Conservation (phyloP, 2,797 vertebrate genomes). For the Choloepus didactylus region DNA sequence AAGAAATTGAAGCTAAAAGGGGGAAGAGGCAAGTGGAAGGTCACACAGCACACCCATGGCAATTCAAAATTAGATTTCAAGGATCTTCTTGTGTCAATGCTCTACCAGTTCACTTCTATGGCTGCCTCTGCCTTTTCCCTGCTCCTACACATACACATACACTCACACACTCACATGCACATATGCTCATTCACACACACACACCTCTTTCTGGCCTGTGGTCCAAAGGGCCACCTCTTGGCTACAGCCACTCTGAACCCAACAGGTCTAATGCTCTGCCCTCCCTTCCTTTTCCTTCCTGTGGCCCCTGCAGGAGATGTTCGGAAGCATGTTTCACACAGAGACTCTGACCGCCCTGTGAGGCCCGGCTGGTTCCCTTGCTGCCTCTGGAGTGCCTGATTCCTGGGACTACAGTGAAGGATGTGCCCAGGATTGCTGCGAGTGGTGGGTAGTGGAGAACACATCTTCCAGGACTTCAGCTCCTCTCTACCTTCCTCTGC, state of each 20-base stretch:
- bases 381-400: not conserved
- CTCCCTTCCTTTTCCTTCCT: not conserved
- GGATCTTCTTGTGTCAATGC: not conserved
- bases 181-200: no score
- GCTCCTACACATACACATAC: not conserved
- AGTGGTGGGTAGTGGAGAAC: not conserved
- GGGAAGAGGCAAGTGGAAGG: not conserved
- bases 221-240: not conserved
- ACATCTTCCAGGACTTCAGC: not conserved
- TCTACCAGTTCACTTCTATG: not conserved
- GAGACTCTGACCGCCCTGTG: conserved; percentile 90
- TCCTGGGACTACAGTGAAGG: not conserved
- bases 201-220: not conserved
- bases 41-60: not conserved
- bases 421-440: not conserved
- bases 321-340: conserved; percentile 90
- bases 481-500: not conserved
- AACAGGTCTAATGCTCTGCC: not conserved
- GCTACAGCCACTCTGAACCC: not conserved
- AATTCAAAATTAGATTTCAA: not conserved
- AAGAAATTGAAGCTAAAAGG: not conserved
- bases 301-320: conserved; percentile 88
- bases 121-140: not conserved
- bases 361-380: conserved; percentile 25
- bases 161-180: not conserved